Evolutionary conservation across 2,888 invertebrate species (phyloP).

Genomic region (Brassicogethes aeneus): DNA sequence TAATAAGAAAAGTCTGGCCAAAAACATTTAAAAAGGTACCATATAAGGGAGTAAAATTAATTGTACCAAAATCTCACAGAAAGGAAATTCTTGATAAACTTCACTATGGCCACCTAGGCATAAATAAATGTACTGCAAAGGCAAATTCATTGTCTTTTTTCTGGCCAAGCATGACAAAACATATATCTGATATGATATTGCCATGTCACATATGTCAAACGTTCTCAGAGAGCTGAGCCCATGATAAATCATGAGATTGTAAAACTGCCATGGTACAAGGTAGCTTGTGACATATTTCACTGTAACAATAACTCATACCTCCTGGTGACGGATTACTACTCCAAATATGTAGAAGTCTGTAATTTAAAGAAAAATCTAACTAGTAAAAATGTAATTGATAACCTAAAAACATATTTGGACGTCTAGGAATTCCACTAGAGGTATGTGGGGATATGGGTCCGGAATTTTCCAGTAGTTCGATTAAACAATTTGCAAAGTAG

Average conservation of each 20-base stretch:
- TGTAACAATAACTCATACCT: slow-evolving; percentile 1
- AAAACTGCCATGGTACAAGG: neutral
- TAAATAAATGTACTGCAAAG: neutral
- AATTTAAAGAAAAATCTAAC: too few species aligned
- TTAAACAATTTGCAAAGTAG: neutral
- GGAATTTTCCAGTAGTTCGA: slow-evolving; percentile 1
- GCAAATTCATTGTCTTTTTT: neutral
- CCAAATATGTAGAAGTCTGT: neutral
- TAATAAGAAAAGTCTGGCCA: slow-evolving; percentile 8
- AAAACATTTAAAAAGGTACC: slow-evolving; percentile 3
- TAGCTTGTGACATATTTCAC: neutral
- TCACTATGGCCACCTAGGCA: slow-evolving; percentile 1
- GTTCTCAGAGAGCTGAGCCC: neutral
- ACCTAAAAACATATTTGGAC: neutral
- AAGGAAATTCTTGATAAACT: neutral
- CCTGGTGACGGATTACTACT: neutral
- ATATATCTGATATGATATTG: neutral
- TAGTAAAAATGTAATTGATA: neutral
- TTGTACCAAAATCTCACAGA: neutral
- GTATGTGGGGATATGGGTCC: slow-evolving; percentile 5
- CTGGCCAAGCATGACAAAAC: neutral
- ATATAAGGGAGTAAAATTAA: neutral
- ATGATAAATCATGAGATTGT: neutral
- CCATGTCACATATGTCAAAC: neutral
- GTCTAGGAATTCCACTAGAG: slow-evolving; percentile 1